Base-by-base conservation (phyloP, 1,140 invertebrate genomes). In the Neomicropteryx cornuta region DNA sequence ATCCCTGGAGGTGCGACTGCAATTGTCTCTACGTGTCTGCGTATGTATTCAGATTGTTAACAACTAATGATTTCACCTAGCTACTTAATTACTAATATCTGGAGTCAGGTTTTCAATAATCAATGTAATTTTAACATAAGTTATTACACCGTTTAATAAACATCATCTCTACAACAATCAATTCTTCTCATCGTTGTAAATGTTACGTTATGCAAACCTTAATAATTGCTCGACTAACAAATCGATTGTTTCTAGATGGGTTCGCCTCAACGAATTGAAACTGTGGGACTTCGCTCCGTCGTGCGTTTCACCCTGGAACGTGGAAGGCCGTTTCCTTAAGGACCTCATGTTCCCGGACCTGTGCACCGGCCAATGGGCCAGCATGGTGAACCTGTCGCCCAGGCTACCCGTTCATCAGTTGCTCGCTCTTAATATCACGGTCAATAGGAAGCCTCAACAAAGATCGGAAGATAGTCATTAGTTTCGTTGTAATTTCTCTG, bases 1-100 rank as follows among this genome's bases (percentile, higher is more conserved):
- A 90, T 60, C 83, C 84, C 0, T 89, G 86, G 86, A 81, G 87
- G 50, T 90, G 87, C 47, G 84, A 89, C 52, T 90, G 87, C 50
- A 73, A 76, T 27, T 76, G 81, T 5, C 61, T 83, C 0, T 88
- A 88, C 53, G 70, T 89, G 36, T 68, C 65, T 20, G 61, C 65
- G 65, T 68, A 54, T 61, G 65, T 62, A 46, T 18, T 29, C 30
- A 28, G n/a, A n/a, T n/a, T n/a, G n/a, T n/a, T n/a, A n/a, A n/a
- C n/a, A n/a, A n/a, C n/a, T n/a, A n/a, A n/a, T n/a, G n/a, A n/a
- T n/a, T n/a, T n/a, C n/a, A n/a, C n/a, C n/a, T n/a, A n/a, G n/a
- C n/a, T n/a, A n/a, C n/a, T n/a, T n/a, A n/a, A n/a, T n/a, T n/a
- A n/a, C n/a, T n/a, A n/a, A n/a, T n/a, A n/a, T n/a, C n/a, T n/a